Percentiles rank a stretch among this genome's conserved stretches.
Conservation (phyloP, 2,797 vertebrate species). For the Gymnothorax javanicus region DNA sequence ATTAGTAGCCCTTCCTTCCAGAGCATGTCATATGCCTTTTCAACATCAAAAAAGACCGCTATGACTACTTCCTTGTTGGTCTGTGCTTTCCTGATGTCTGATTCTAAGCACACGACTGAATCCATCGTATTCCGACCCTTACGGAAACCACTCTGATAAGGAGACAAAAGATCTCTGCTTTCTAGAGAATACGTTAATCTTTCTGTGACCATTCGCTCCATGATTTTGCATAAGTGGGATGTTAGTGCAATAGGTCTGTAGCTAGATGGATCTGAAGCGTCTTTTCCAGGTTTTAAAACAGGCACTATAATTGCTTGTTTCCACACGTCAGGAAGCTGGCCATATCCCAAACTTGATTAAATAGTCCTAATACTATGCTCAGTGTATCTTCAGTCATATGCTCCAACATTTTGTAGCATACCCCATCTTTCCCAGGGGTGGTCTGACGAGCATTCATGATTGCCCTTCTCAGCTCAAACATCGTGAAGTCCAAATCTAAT, state of each 20-base stretch:
- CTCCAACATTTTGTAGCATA: background rate
- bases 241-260: too few species aligned
- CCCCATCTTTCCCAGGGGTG: background rate
- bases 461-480: background rate
- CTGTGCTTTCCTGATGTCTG: slow-evolving; percentile 5
- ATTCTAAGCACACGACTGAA: background rate
- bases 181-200: slow-evolving; percentile 1
- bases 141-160: slow-evolving; percentile 8
- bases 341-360: slow-evolving; percentile 16
- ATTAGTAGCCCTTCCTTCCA: background rate
- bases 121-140: slow-evolving; percentile 16
- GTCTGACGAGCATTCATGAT: background rate
- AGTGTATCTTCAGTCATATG: background rate
- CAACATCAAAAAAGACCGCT: background rate
- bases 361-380: background rate
- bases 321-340: slow-evolving; percentile 4
- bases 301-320: slow-evolving; percentile 10
- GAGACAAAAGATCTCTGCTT: background rate
- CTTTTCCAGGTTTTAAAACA: background rate
- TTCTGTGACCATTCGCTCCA: background rate
- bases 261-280: too few species aligned
- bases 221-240: too few species aligned
- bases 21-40: too few species aligned
- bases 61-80: slow-evolving; percentile 7
- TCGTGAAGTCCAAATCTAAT: background rate